A percentile compares a stretch with the other conserved stretches of the same genome.
These are phyloP conservation scores for Riparia riparia DNA, from an alignment of 2,113 vertebrate genomes.

Conservation along the genomic window DNA sequence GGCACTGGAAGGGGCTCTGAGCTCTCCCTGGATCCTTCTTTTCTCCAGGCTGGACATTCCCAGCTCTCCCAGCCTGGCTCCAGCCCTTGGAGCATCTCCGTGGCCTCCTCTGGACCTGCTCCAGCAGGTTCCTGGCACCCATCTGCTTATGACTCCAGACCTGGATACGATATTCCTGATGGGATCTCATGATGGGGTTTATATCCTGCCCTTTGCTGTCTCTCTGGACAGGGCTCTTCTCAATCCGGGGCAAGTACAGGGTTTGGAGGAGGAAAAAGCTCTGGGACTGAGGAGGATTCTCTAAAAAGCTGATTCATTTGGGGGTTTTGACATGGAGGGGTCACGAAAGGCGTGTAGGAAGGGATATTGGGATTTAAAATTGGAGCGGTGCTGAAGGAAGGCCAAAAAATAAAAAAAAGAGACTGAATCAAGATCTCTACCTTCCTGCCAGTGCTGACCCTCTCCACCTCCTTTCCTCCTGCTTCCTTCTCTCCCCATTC, in stretches of 20 bases:
- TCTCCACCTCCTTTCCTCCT: background rate
- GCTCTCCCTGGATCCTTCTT: rapidly evolving
- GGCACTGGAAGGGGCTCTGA: background rate
- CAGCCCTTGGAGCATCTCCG: rapidly evolving
- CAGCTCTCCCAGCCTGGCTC: background rate
- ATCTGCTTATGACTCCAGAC: background rate
- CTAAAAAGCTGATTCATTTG: background rate
- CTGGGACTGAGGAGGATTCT: background rate
- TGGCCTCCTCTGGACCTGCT: rapidly evolving
- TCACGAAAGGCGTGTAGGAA: background rate
- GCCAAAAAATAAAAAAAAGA: too few species aligned
- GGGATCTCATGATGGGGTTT: background rate
- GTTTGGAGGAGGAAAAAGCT: background rate
- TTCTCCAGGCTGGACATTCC: background rate
- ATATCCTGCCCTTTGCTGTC: background rate
- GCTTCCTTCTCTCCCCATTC: background rate
- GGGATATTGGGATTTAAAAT: background rate
- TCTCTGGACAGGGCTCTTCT: background rate
- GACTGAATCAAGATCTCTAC: background rate
- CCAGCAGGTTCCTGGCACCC: background rate
- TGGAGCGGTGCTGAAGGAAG: background rate
- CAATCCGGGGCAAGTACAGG: background rate
- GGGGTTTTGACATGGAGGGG: rapidly evolving
- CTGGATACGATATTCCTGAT: background rate
- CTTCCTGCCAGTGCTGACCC: background rate